Evolutionary conservation across 2,888 invertebrate genomes (phyloP).

Genomic region (Allacma fusca): DNA sequence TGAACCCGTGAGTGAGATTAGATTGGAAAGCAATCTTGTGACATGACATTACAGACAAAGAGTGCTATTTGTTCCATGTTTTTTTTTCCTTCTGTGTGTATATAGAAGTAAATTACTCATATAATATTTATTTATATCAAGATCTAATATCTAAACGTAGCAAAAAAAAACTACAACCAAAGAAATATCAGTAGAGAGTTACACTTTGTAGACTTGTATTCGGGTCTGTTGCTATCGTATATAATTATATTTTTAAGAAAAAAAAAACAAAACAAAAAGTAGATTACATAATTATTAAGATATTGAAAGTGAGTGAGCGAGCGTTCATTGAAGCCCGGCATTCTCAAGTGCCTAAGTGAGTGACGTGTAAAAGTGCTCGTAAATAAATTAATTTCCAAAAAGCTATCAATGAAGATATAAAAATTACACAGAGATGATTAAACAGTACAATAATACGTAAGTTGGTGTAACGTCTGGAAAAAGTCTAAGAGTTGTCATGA

Average conservation of each 20-base stretch:
- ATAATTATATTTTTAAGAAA: constrained; percentile 5
- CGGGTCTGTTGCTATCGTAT: background rate
- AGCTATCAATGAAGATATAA: constrained; percentile 32
- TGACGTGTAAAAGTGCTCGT: constrained; percentile 45
- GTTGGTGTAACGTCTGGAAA: constrained; percentile 23
- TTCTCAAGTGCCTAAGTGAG: constrained; percentile 46
- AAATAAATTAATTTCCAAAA: constrained; percentile 41
- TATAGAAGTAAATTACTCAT: background rate
- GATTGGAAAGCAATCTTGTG: constrained; percentile 35
- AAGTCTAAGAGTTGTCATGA: background rate
- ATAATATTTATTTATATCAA: background rate
- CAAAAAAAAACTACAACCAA: background rate
- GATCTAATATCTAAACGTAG: background rate
- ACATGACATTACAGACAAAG: constrained; percentile 33
- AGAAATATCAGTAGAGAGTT: too few species aligned
- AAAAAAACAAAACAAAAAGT: constrained; percentile 8
- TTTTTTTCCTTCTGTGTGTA: background rate
- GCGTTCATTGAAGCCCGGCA: constrained; percentile 46
- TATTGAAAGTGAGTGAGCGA: constrained; percentile 33
- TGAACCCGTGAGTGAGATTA: constrained; percentile 18
- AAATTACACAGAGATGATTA: background rate
- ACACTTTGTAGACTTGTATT: background rate
- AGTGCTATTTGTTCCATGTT: constrained; percentile 2
- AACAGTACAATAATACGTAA: background rate
- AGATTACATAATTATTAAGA: background rate